Percentiles rank a stretch among this genome's conserved stretches.
These are phyloP conservation scores for Apogon talboti DNA, from an alignment of 2,797 vertebrate species.

Conservation along the genomic window DNA sequence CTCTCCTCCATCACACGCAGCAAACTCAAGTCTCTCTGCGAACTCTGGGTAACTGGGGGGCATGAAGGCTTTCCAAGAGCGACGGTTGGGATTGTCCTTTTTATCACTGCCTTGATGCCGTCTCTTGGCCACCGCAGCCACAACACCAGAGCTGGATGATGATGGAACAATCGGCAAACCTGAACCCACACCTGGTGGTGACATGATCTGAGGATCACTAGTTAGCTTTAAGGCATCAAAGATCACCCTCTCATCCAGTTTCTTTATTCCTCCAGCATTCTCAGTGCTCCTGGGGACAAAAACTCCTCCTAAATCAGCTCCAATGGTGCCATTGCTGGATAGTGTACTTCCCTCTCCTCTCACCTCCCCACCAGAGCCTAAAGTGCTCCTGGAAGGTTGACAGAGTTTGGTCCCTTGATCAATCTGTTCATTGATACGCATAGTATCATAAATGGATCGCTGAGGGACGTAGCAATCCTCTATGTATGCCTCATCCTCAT, in stretches of 20 bases:
- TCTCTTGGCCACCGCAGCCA: constrained; percentile 83
- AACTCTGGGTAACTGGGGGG: constrained; percentile 96
- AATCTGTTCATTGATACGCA: constrained; percentile 99
- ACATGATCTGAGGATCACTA: constrained; percentile 90
- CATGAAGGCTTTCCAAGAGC: constrained; percentile 98
- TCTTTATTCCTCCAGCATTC: constrained; percentile 83
- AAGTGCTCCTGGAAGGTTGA: constrained; percentile 93
- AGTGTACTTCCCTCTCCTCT: constrained; percentile 90
- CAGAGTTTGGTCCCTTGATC: constrained; percentile 95
- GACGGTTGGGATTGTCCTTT: constrained; percentile 94
- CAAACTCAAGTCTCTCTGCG: constrained; percentile 92
- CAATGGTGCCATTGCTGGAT: constrained; percentile 95
- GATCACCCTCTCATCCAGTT: constrained; percentile 94
- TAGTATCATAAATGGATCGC: constrained; percentile 97
- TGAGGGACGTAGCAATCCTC: constrained; percentile 99
- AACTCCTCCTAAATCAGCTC: constrained; percentile 83
- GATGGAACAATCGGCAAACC: constrained; percentile 75
- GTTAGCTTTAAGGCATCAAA: constrained; percentile 97
- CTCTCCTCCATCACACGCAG: constrained; percentile 86
- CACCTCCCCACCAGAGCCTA: constrained; percentile 86
- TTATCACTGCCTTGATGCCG: constrained; percentile 83
- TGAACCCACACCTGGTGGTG: constrained; percentile 82
- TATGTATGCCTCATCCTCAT: constrained; percentile 97
- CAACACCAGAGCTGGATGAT: constrained; percentile 77
- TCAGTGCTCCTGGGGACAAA: constrained; percentile 85